Evolutionary conservation across 2,888 invertebrate species (phyloP), one percentile per base, ranked within the genome.

Genomic region (Exephanes ischioxanthus): DNA sequence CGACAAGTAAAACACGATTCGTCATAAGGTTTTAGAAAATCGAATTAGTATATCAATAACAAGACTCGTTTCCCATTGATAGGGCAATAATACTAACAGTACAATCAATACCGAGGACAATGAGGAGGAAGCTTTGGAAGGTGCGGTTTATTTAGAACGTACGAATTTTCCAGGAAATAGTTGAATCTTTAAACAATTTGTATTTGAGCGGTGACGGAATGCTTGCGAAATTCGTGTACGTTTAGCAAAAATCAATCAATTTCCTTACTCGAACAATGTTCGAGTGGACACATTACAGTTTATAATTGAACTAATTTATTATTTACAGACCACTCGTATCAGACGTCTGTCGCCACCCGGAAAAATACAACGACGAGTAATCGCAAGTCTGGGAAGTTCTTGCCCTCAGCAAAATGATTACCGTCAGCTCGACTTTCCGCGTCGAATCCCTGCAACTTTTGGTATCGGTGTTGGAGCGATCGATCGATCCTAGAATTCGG

Each of bases 391-490:
- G 97, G 1, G 96, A 97, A 85, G 95, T 96, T 0, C 95, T 97
- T 26, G 96, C 98, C 0, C 95, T 97, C 16, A 95, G 95, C 76
- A 96, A 96, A 90, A 92, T 94, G 89, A 97, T 97, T 97, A 95
- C 97, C 41, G 96, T 99, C 0, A 97, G 97, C 0, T 96, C 96
- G 22, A 93, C 94, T 2, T 97, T 97, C 86, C 97, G 97, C 91
- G 96, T 96, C 83, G 94, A 96, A 11, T 95, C 96, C 72, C 95
- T 97, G 84, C 97, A 97, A 90, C 95, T 99, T 83, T 95, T 98
- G 91, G 97, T 99, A 92, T 98, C 98, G 0, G 96, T 98, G 68
- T 95, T 99, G 88, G 97, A 97, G 93, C 96, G 96, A 87, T 97
- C 98, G 0, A 95, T 95, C 37, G 96, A 96, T 91, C 95, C 96